Evolutionary conservation across 2,113 vertebrate genomes (phyloP).

Genomic region (Ictidomys tridecemlineatus): DNA sequence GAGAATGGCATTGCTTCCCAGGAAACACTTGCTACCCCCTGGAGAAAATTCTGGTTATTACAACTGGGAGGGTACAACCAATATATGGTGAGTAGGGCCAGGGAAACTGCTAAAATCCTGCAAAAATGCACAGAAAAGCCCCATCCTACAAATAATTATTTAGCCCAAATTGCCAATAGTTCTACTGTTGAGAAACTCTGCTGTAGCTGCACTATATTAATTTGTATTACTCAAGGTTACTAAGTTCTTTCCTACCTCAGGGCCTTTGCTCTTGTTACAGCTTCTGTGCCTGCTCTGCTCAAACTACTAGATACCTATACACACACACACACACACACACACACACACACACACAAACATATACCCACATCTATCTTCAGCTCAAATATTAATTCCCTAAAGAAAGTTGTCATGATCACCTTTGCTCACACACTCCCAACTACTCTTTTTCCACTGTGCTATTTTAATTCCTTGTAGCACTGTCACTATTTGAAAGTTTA

Average conservation of each 20-base stretch:
- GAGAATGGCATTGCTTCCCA: background rate
- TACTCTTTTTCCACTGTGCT: background rate
- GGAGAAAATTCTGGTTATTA: background rate
- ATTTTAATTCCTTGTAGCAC: constrained; percentile 16
- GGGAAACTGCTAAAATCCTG: background rate
- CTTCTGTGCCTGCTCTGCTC: background rate
- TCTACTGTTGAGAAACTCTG: background rate
- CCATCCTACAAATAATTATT: background rate
- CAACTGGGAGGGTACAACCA: background rate
- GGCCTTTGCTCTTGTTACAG: background rate
- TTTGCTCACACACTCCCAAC: background rate
- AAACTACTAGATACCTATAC: background rate
- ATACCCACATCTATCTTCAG: background rate
- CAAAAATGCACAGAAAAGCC: background rate
- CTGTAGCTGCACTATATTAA: background rate
- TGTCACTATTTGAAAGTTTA: background rate
- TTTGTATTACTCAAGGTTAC: background rate
- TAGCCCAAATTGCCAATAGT: background rate
- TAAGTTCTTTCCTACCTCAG: background rate
- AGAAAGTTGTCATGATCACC: background rate
- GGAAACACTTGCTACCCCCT: background rate
- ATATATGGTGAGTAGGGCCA: background rate
- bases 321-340: background rate
- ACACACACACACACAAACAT: background rate
- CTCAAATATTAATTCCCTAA: background rate